Conservation (phyloP, 2,888 invertebrate genomes). For the Quadriops clusia region DNA sequence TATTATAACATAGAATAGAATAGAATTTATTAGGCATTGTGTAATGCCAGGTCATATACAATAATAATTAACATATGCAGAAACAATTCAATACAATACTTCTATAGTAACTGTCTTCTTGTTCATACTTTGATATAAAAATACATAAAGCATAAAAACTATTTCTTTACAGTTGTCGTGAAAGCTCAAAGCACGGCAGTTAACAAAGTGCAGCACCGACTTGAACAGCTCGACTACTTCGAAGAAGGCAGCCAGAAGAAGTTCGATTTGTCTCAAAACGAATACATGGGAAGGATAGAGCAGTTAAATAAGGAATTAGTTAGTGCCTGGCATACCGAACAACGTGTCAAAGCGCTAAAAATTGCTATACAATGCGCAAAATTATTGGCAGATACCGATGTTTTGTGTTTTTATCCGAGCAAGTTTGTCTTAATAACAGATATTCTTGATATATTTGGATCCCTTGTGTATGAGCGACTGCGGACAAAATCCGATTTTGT, state of each 20-base stretch:
- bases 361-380: constrained; percentile 96
- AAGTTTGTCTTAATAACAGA: constrained; percentile 96
- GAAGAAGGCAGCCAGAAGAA: constrained; percentile 81
- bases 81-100: too few species aligned
- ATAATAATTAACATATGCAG: not conserved
- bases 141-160: too few species aligned
- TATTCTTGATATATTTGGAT: constrained; percentile 88
- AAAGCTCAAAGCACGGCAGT: constrained; percentile 71
- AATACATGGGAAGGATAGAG: constrained; percentile 79
- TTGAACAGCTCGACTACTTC: constrained; percentile 91
- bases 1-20: not conserved
- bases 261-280: constrained; percentile 75
- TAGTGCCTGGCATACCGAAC: constrained; percentile 88
- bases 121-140: too few species aligned
- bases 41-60: too few species aligned
- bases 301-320: constrained; percentile 85
- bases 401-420: constrained; percentile 92
- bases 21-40: constrained; percentile 1
- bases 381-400: constrained; percentile 76
- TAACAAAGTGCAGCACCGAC: constrained; percentile 78
- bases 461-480: constrained; percentile 75
- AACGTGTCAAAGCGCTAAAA: constrained; percentile 89
- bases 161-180: constrained; percentile 55
- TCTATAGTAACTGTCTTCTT: too few species aligned
- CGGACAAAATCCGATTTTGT: constrained; percentile 59